phyloP scores from a whole-genome alignment of 2,888 invertebrate genomes.

The Synergus umbraculus region DNA sequence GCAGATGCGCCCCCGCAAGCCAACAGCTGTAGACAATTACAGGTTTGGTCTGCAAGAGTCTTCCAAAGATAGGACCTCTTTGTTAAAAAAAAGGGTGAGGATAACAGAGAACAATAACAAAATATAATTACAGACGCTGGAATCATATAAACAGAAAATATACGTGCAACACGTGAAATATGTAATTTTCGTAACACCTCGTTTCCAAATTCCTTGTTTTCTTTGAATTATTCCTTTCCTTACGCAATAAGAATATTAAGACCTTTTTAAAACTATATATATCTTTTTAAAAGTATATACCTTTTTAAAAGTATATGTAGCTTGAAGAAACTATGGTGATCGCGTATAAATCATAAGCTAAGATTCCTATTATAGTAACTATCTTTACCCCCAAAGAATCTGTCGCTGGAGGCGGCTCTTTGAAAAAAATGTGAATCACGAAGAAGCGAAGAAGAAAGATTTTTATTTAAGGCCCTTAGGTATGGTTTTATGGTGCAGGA shows the following conservation, averaged over 20 bases:
- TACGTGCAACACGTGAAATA: neutral
- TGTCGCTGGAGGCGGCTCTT: constrained; percentile 34
- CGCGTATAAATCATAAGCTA: constrained; percentile 1
- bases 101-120: neutral
- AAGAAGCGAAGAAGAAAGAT: constrained; percentile 2
- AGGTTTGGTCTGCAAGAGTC: constrained; percentile 7
- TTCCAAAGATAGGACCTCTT: constrained; percentile 26
- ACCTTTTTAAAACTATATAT: neutral
- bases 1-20: constrained; percentile 59
- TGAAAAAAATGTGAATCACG: constrained; percentile 13
- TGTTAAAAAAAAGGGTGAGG: neutral
- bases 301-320: neutral
- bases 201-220: neutral
- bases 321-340: neutral
- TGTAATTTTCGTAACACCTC: neutral
- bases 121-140: neutral
- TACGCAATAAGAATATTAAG: neutral
- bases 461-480: constrained; percentile 26
- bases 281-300: neutral
- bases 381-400: constrained; percentile 15
- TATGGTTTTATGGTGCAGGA: constrained; percentile 3
- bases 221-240: neutral
- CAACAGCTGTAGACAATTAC: constrained; percentile 56
- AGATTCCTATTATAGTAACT: constrained; percentile 18
- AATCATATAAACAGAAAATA: neutral